Evolutionary conservation across 2,888 invertebrate genomes (phyloP).

Genomic region (Phrixothrix hirtus): DNA sequence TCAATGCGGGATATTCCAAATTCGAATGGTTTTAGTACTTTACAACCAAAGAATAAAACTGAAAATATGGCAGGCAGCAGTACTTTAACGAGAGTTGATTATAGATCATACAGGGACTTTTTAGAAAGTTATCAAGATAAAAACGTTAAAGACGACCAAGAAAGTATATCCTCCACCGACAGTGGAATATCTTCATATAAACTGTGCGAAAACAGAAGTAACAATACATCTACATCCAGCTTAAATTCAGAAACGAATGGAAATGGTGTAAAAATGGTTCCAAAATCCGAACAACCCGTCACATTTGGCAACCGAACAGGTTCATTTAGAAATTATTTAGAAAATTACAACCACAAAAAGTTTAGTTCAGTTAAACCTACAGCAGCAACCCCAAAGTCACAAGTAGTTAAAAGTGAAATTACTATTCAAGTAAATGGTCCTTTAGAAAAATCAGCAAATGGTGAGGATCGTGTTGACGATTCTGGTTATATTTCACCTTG

Average conservation of each 20-base stretch:
- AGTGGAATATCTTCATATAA: conserved; percentile 34
- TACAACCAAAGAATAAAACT: conserved; percentile 22
- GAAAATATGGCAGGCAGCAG: conserved; percentile 4
- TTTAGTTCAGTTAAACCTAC: conserved; percentile 40
- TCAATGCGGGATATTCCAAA: conserved; percentile 39
- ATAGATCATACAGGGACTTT: conserved; percentile 49
- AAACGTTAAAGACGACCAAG: conserved; percentile 34
- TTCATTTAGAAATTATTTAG: conserved; percentile 40
- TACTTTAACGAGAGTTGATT: conserved; percentile 33
- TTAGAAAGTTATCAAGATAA: conserved; percentile 45
- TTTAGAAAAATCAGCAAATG: background rate
- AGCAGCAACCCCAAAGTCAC: conserved; percentile 18
- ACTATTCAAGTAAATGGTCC: conserved; percentile 43
- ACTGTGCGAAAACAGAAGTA: conserved; percentile 37
- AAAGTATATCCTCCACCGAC: conserved; percentile 38
- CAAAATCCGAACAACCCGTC: conserved; percentile 26
- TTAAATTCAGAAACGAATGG: conserved; percentile 35
- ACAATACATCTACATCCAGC: conserved; percentile 36
- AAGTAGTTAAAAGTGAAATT: conserved; percentile 45
- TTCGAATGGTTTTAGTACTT: conserved; percentile 60
- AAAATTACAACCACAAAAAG: conserved; percentile 40
- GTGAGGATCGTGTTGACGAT: background rate
- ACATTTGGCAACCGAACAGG: conserved; percentile 18
- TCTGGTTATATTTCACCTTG: background rate
- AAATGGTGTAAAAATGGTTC: conserved; percentile 13